These are phyloP conservation scores for human (Homo sapiens) DNA, from an alignment of 2,113 vertebrate species.

Conservation along the genomic window GRCh38 chr13:33523501-33524000, in stretches of 20 bases:
- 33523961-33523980: neutral
- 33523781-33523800: neutral
- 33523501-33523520: neutral
- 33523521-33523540: neutral
- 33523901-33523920: neutral
- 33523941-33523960: neutral
- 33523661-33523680: neutral
- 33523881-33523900: neutral
- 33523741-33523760: neutral
- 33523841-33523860: neutral
- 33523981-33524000: neutral
- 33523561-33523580: neutral
- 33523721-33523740: neutral
- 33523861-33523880: neutral
- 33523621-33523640: neutral
- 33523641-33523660: constrained; percentile 18
- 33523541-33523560: neutral
- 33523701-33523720: neutral
- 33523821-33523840: neutral
- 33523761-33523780: neutral
- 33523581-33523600: neutral
- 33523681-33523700: neutral
- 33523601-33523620: neutral
- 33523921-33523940: neutral
- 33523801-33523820: neutral